These are phyloP conservation scores for Lasioglossum calceatum DNA, from an alignment of 2,888 invertebrate species.

Conservation along the genomic window DNA sequence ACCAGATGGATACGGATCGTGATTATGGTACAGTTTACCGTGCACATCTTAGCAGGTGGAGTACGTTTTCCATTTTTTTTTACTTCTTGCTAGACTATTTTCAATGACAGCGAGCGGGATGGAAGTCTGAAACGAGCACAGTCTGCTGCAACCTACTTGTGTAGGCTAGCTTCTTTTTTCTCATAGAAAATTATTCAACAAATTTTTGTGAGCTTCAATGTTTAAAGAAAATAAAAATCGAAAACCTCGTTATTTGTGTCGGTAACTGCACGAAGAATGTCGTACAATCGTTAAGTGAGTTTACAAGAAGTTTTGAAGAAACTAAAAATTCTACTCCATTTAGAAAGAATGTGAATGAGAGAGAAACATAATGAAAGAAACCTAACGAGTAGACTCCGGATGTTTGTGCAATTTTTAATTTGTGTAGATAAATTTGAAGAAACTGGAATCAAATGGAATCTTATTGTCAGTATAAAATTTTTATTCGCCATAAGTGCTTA, in stretches of 20 bases:
- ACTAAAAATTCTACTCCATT: background rate
- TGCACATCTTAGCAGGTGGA: conserved; percentile 46
- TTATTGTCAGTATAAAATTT: no score
- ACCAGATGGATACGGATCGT: conserved; percentile 37
- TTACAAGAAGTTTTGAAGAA: background rate
- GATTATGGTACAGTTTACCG: conserved; percentile 29
- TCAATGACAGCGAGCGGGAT: background rate
- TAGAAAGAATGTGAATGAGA: background rate
- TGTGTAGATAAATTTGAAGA: no score
- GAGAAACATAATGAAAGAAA: no score
- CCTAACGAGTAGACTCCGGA: no score
- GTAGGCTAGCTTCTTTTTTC: background rate
- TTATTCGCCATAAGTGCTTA: no score
- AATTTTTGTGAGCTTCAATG: background rate
- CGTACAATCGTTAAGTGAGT: background rate
- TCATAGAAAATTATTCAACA: background rate
- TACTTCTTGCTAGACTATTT: background rate
- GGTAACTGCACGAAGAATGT: background rate
- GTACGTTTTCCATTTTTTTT: background rate
- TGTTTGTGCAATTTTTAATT: no score
- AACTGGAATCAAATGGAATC: no score
- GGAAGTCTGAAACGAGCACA: background rate
- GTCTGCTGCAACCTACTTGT: background rate
- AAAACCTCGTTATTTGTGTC: background rate
- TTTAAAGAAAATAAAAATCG: background rate